These are phyloP conservation scores for Tetropium fuscum DNA, from an alignment of 2,888 invertebrate species.

Conservation along the genomic window DNA sequence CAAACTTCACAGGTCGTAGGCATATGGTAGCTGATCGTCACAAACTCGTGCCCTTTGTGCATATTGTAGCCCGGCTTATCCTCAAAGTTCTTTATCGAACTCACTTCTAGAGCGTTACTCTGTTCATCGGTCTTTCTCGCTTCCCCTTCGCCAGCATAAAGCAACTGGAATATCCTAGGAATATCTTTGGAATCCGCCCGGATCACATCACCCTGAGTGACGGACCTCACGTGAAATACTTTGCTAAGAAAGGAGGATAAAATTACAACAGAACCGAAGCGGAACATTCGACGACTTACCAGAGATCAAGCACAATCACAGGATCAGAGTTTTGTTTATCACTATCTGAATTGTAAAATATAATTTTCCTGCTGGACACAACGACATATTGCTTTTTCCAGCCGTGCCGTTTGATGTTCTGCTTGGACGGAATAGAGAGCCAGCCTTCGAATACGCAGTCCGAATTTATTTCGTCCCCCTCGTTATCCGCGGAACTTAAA, in stretches of 20 bases:
- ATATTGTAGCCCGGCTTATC: constrained; percentile 62
- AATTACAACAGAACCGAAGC: neutral
- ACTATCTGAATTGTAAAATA: constrained; percentile 95
- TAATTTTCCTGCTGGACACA: constrained; percentile 95
- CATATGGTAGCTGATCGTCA: constrained; percentile 97
- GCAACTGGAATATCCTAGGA: constrained; percentile 96
- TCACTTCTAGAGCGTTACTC: constrained; percentile 66
- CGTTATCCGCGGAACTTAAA: constrained; percentile 90
- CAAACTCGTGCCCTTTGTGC: constrained; percentile 96
- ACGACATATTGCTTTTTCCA: constrained; percentile 98
- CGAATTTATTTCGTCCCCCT: constrained; percentile 76
- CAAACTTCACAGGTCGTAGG: constrained; percentile 98
- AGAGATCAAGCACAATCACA: constrained; percentile 94
- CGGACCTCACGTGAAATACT: constrained; percentile 98
- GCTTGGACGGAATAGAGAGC: constrained; percentile 95
- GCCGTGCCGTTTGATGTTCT: constrained; percentile 94
- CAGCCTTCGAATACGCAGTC: constrained; percentile 93
- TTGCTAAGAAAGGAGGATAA: constrained; percentile 74
- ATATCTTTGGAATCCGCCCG: constrained; percentile 99
- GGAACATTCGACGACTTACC: constrained; percentile 69
- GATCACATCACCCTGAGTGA: constrained; percentile 99
- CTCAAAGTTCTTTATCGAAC: constrained; percentile 67
- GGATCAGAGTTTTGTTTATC: constrained; percentile 96
- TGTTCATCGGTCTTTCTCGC: constrained; percentile 82
- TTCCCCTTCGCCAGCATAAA: constrained; percentile 98